Evolutionary conservation across 2,113 vertebrate species (phyloP), one percentile per base, ranked within the genome.

Genomic region (Xenus cinereus): DNA sequence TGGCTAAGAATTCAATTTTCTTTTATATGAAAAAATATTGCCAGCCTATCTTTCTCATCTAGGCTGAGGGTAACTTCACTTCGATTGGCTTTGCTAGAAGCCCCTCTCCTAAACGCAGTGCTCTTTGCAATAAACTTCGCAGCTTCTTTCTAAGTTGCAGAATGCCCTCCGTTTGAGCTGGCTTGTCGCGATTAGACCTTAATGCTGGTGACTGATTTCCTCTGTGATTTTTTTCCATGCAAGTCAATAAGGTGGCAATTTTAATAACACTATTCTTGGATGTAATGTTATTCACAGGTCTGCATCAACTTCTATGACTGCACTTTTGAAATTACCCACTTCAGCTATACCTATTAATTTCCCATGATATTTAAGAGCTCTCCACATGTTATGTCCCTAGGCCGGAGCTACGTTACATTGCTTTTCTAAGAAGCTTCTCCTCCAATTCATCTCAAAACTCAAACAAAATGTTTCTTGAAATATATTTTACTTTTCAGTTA

Each of bases 21-120:
- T 84, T 94, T 88, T 84, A 78, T 86, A 92, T 81, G 79, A 96
- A 92, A 94, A 95, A 93, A 71, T 88, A 94, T 63, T 56, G 56
- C 83, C 64, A 72, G 60, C 20, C 28, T 88, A 54, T 59, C 82
- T 94, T 89, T 95, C 85, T 83, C 88, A 74, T 93, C 63, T 77
- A 60, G 78, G 48, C n/a, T 45, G 48, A 94, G 81, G 43, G 30
- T 22, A 67, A 71, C 72, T 59, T 75, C 79, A 28, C 72, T 96
- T 60, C 63, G 39, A 84, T 43, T 32, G 64, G 82, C 46, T 93
- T 93, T 96, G 60, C 83, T 89, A 41, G 79, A 56, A 80, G 56
- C n/a, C 59, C 12, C 68, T 67, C 69, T 86, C 67, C 64, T 72
- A 71, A 81, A 67, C 22, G 13, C 27, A 59, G 16, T 33, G 63